A percentile compares a stretch with the other conserved stretches of the same genome.
Evolutionary conservation across 2,797 vertebrate genomes (phyloP).

Genomic region (Sus cebifrons): DNA sequence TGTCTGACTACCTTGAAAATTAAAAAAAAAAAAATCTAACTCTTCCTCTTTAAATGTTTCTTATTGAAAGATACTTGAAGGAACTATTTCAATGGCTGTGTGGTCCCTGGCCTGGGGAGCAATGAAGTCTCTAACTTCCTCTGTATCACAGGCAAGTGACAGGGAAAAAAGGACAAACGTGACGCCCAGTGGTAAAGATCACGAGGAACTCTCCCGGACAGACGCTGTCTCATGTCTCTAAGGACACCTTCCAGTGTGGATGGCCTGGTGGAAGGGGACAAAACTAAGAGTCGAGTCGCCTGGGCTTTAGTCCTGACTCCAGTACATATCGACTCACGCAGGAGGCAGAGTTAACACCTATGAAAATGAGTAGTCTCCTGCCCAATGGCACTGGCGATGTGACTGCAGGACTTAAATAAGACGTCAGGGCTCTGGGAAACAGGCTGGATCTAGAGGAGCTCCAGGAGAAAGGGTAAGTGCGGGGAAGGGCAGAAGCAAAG

Average conservation of each 20-base stretch:
- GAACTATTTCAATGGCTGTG: not conserved
- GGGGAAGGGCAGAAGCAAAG: not conserved
- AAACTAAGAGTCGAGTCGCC: not conserved
- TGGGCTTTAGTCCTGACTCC: not conserved
- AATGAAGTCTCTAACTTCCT: not conserved
- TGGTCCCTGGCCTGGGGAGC: not conserved
- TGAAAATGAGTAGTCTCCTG: not conserved
- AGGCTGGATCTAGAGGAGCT: not conserved
- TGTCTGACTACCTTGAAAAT: not conserved
- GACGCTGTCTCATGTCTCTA: not conserved
- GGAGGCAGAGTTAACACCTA: not conserved
- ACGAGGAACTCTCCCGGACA: conserved; percentile 1
- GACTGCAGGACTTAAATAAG: not conserved
- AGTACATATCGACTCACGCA: not conserved
- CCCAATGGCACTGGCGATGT: not conserved
- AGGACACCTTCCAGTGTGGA: not conserved
- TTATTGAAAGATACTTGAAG: not conserved
- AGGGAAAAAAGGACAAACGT: not conserved
- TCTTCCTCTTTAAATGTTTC: not conserved
- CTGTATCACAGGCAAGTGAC: not conserved
- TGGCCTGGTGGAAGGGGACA: not conserved
- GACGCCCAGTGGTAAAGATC: not conserved
- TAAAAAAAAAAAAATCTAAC: not conserved
- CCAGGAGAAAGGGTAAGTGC: not conserved
- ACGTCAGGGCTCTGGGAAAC: not conserved